phyloP scores from a whole-genome alignment of 2,888 invertebrate species.

The Synanthedon tipuliformis region DNA sequence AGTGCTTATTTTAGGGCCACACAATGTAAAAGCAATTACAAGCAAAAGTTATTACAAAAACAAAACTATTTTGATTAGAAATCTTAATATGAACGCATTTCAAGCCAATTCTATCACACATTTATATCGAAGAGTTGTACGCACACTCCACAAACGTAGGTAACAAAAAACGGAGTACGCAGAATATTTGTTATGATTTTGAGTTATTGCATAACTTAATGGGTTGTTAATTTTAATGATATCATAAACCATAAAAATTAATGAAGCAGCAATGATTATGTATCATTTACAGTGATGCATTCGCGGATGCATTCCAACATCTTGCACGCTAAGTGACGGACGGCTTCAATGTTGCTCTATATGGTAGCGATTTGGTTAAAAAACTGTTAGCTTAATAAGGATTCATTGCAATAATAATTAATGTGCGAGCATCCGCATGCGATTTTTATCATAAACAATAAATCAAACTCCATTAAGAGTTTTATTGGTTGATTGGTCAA shows the following conservation, averaged over 20 bases:
- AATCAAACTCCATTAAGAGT: not conserved
- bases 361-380: not conserved
- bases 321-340: not conserved
- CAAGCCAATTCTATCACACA: no score
- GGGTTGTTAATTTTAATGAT: not conserved
- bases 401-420: no score
- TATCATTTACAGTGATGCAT: not conserved
- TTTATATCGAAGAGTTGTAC: no score
- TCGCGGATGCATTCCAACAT: not conserved
- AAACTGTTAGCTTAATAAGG: no score
- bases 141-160: no score
- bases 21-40: no score
- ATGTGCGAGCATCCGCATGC: no score
- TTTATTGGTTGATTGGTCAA: constrained; percentile 21
- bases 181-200: not conserved
- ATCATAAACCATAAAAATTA: not conserved
- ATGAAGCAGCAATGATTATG: not conserved
- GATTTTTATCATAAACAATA: not conserved
- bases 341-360: not conserved
- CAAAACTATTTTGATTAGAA: no score
- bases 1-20: no score
- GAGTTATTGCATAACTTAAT: not conserved
- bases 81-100: no score
- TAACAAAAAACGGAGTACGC: not conserved
- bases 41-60: no score